Base-by-base conservation (phyloP, 1,140 invertebrate genomes). In the Psilanteris sp. region DNA sequence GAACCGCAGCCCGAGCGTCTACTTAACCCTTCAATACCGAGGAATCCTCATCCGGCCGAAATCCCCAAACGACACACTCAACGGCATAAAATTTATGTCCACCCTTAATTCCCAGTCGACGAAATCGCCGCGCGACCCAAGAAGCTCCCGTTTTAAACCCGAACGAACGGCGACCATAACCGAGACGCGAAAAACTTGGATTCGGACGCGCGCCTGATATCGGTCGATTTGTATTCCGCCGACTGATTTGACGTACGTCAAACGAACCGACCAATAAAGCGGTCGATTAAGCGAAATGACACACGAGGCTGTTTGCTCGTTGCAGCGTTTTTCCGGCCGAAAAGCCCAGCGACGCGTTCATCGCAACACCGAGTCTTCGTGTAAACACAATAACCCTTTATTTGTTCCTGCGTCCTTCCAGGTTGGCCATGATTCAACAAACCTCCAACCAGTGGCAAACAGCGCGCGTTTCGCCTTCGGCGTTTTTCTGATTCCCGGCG, bases 301-400 rank as follows among this genome's bases (percentile, higher is more conserved):
- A 64, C 64, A 64, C 64, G 64, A 57, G 64, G 39, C 50, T 15
- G 20, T 37, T 54, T 39, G 27, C 54, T 59, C 59, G 43, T 59
- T 52, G 4, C 22, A 50, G 24, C 26, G 31, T 54, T 66, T 46
- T 64, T 43, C 18, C 55, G n/a, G n/a, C 32, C 1, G 24, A 36
- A 52, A 76, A 70, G 15, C 36, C 34, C 36, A 59, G 22, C 34
- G 44, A 31, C 41, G 54, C 10, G 34, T 59, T 70, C 48, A 66
- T 70, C 48, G 39, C 50, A 32, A 68, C 59, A 41, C 50, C 11
- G 61, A 85, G 78, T 82, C 48, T 81, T 55, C 70, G 81, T 67
- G 86, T 81, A 88, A 88, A 88, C 87, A 88, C 81, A 88, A 87
- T 88, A 88, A 88, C 87, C 87, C 87, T 88, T 88, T 88, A 88